Base-by-base conservation (phyloP, 2,888 invertebrate species). In the Crioceris asparagi region DNA sequence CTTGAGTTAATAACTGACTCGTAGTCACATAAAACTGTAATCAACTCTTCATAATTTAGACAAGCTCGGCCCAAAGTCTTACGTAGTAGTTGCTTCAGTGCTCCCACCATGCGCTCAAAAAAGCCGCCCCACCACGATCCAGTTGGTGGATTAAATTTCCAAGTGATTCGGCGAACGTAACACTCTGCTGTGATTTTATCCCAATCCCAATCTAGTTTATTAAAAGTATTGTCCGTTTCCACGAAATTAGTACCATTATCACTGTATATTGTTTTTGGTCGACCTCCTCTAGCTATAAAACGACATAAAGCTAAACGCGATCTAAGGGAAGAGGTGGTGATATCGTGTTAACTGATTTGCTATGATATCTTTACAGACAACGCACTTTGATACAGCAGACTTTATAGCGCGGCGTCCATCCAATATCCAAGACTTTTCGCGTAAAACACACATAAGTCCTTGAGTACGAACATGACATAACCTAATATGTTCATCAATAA, bases 41-140 rank as follows among this genome's bases (percentile, higher is more conserved):
- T n/a, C n/a, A n/a, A n/a, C n/a, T 45, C 58, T 50, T 56, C 31
- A 41, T 45, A 41, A 49, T 45, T 32, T 26, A 39, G 26, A 7
- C 48, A 51, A 3, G 54, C 44, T 26, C 47, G 51, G 7, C 62
- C 59, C 2, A 66, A 39, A n/a, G n/a, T n/a, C n/a, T n/a, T n/a
- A n/a, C n/a, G n/a, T n/a, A n/a, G n/a, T n/a, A n/a, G n/a, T n/a
- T n/a, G n/a, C n/a, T n/a, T n/a, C n/a, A n/a, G n/a, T n/a, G n/a
- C n/a, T n/a, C n/a, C n/a, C n/a, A n/a, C n/a, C n/a, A n/a, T n/a
- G n/a, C n/a, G n/a, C n/a, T n/a, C n/a, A n/a, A n/a, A n/a, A n/a
- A n/a, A n/a, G n/a, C n/a, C n/a, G n/a, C n/a, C n/a, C n/a, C n/a
- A n/a, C n/a, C n/a, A n/a, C n/a, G n/a, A n/a, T n/a, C n/a, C n/a